Base-by-base conservation (phyloP, 1,140 invertebrate species). In the Caerostris extrusa region DNA sequence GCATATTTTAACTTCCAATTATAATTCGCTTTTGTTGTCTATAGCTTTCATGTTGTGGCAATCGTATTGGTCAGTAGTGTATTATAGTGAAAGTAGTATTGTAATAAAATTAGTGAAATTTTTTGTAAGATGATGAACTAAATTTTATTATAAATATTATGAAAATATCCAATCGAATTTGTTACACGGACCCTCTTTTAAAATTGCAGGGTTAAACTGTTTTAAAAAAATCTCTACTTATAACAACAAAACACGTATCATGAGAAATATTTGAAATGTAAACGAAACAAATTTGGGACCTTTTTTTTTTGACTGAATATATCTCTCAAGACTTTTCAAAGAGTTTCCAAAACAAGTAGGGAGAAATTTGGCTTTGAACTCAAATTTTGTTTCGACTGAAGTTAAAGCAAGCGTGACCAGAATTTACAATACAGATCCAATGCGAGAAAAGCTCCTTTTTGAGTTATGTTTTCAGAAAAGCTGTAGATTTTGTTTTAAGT, bases 351-450 rank as follows among this genome's bases (percentile, higher is more conserved):
- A 77, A n/a, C 82, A 56, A 83, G 82, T 83, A 57, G 17, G 14
- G 82, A 58, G 71, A 83, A 83, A 83, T 56, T 83, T 57, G 6
- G 82, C 55, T 8, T n/a, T 34, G 53, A 57, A 83, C 56, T 55
- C 17, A 83, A 83, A 57, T 83, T 83, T 83, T 83, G 55, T 83
- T 83, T 83, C 56, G n/a, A 57, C 82, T 83, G 7, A 83, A 83
- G 82, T 83, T 83, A 57, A 17, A 14, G 10, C 17, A 8, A 10
- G 19, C 82, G 82, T 83, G 82, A 57, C 55, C 57, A 7, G 82
- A 83, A 6, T 83, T 7, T 7, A 83, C 7, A 83, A 58, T 34
- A 5, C 61, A 67, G 14, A 17, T 67, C 17, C 34, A 34, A 34
- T 34, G 34, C 34, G 34, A 67, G 61, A 14, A 67, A 67, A 67